These are phyloP conservation scores for Heterodera filipjevi DNA, from an alignment of 2,888 invertebrate species.

Conservation along the genomic window DNA sequence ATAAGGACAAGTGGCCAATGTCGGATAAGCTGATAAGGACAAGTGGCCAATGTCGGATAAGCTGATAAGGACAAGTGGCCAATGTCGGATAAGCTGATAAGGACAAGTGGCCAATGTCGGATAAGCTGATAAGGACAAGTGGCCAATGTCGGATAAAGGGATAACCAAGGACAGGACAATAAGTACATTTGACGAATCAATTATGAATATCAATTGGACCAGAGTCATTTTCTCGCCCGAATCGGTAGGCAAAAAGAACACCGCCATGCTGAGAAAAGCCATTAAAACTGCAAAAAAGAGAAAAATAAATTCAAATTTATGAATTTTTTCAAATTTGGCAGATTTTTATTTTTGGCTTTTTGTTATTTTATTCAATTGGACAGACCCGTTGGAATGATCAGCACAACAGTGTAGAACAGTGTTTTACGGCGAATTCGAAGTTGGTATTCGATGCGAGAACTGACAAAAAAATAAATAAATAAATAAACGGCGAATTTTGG, in stretches of 20 bases:
- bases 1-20: too few species aligned
- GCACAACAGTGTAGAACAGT: conserved; percentile 93
- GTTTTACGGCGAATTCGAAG: conserved; percentile 77
- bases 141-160: too few species aligned
- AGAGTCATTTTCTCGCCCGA: conserved; percentile 71
- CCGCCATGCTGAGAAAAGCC: conserved; percentile 74
- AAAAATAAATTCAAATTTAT: not conserved
- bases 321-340: not conserved
- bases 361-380: conserved; percentile 78
- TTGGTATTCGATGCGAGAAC: conserved; percentile 62
- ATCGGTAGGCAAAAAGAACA: conserved; percentile 97
- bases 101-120: too few species aligned
- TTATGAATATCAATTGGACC: not conserved
- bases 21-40: too few species aligned
- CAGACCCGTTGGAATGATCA: conserved; percentile 95
- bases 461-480: not conserved
- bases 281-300: conserved; percentile 4
- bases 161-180: not conserved
- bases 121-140: too few species aligned
- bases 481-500: not conserved
- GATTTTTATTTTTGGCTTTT: too few species aligned
- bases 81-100: too few species aligned
- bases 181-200: not conserved
- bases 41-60: too few species aligned
- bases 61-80: too few species aligned